Evolutionary conservation across 2,888 invertebrate genomes (phyloP).

Genomic region (Bellardia pandia): DNA sequence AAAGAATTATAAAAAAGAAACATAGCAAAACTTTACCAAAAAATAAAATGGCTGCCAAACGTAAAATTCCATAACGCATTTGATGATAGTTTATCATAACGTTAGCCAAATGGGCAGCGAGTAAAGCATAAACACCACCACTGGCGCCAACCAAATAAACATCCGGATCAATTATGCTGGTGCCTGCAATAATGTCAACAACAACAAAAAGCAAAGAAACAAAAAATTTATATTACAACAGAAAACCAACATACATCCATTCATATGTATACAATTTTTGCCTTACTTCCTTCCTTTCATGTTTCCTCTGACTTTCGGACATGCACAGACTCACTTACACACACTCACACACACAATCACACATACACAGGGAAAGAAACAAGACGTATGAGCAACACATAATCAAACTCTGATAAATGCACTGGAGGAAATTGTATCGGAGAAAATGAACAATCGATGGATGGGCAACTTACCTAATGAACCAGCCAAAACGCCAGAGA

Average conservation of each 20-base stretch:
- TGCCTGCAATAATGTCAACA: conserved; percentile 85
- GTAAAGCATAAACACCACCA: conserved; percentile 97
- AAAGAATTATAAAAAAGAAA: neutral
- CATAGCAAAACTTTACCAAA: conserved; percentile 88
- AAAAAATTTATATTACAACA: conserved; percentile 21
- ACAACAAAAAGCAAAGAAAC: conserved; percentile 18
- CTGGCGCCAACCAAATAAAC: conserved; percentile 98
- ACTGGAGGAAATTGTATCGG: conserved; percentile 30
- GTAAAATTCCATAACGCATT: conserved; percentile 96
- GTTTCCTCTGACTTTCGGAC: conserved; percentile 18
- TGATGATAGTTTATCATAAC: conserved; percentile 97
- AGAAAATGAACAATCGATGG: conserved; percentile 1
- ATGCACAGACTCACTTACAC: conserved; percentile 10
- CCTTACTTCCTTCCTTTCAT: conserved; percentile 32
- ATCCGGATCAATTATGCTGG: conserved; percentile 96
- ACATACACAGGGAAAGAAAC: conserved; percentile 24
- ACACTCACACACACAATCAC: neutral
- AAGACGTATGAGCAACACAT: conserved; percentile 60
- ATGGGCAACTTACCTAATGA: conserved; percentile 84
- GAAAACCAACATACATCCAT: conserved; percentile 9
- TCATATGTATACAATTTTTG: conserved; percentile 1
- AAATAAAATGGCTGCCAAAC: conserved; percentile 94
- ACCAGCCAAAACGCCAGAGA: conserved; percentile 96
- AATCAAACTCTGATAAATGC: conserved; percentile 22
- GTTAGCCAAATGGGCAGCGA: conserved; percentile 98